These are phyloP conservation scores for Ictalurus furcatus DNA, from an alignment of 2,113 vertebrate species.

Conservation along the genomic window DNA sequence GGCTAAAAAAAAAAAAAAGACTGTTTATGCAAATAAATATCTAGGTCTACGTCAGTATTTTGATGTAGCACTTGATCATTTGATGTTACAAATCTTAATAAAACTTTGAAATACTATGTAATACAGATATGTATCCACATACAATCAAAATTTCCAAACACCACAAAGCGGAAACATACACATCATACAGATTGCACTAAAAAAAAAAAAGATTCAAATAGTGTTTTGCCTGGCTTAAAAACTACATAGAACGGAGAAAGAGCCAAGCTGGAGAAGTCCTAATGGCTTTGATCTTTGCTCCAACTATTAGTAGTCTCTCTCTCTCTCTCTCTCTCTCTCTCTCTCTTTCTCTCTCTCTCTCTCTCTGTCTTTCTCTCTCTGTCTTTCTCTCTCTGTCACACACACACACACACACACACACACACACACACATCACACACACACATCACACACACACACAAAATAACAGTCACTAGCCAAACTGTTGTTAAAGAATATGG, in stretches of 20 bases:
- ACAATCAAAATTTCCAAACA: neutral
- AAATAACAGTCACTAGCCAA: neutral
- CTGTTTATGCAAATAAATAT: neutral
- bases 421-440: neutral
- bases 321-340: neutral
- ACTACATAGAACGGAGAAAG: neutral
- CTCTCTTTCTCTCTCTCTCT: no score
- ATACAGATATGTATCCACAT: neutral
- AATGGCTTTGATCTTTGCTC: constrained; percentile 35
- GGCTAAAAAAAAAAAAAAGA: neutral
- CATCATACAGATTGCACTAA: neutral
- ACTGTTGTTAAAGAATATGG: constrained; percentile 56
- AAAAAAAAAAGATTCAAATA: neutral
- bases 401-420: neutral
- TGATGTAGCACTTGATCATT: neutral
- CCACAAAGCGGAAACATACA: neutral
- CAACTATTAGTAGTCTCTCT: neutral
- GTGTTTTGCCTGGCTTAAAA: neutral
- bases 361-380: neutral
- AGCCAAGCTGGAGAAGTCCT: constrained; percentile 23
- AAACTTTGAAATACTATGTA: neutral
- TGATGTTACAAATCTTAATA: neutral
- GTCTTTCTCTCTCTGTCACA: neutral
- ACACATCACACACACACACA: neutral
- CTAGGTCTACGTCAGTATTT: neutral